phyloP scores from a whole-genome alignment of 2,888 invertebrate genomes.

The Ecliptopera silaceata region DNA sequence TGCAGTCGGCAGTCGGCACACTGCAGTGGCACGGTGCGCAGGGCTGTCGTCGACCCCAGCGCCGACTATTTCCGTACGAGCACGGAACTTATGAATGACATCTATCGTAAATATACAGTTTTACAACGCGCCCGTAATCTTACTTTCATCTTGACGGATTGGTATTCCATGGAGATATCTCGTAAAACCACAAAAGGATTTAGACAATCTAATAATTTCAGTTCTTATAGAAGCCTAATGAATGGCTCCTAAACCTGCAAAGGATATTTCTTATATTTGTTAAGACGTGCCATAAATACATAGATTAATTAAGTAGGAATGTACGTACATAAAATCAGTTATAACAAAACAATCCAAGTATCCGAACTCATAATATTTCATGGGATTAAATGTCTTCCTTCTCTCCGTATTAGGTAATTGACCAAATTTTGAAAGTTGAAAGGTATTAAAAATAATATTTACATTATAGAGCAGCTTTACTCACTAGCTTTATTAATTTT shows the following conservation, averaged over 20 bases:
- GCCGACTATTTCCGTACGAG: conserved; percentile 8
- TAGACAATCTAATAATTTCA: neutral
- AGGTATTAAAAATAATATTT: conserved; percentile 26
- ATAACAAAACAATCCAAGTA: too few relatives aligned
- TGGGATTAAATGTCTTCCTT: neutral
- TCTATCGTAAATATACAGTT: conserved; percentile 35
- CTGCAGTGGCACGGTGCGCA: neutral
- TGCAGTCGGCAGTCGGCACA: too few relatives aligned
- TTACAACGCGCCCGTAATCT: conserved; percentile 34
- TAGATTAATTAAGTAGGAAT: too few relatives aligned
- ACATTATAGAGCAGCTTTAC: conserved; percentile 9
- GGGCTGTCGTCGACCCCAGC: conserved; percentile 15
- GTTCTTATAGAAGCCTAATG: neutral
- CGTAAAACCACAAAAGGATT: conserved; percentile 4
- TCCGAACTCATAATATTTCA: too few relatives aligned
- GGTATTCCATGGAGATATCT: conserved; percentile 8
- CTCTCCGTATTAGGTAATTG: conserved; percentile 1
- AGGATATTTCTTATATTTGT: too few relatives aligned
- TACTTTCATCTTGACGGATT: conserved; percentile 35
- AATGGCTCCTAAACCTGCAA: too few relatives aligned
- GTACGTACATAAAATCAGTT: too few relatives aligned
- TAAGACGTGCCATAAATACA: too few relatives aligned
- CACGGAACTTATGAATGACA: conserved; percentile 37
- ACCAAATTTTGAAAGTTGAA: conserved; percentile 12
- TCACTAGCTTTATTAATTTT: conserved; percentile 34